Percentiles rank a stretch among this genome's conserved stretches.
Conservation (phyloP, 2,888 invertebrate genomes). For the Bugula neritina region DNA sequence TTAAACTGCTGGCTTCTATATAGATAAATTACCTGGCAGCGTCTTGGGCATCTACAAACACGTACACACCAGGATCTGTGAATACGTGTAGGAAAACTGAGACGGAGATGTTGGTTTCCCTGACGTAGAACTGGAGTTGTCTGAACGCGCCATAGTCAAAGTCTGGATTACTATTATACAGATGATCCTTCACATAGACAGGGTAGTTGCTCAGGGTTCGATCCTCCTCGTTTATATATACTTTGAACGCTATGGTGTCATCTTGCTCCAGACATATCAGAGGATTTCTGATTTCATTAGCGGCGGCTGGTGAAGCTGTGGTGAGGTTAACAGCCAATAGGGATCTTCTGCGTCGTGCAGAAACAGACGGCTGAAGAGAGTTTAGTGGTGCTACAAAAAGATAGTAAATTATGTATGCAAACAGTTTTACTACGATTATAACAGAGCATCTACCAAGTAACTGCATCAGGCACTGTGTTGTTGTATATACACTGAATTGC, state of each 20-base stretch:
- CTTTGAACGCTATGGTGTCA: constrained; percentile 46
- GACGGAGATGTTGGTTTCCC: constrained; percentile 44
- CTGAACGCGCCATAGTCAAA: constrained; percentile 50
- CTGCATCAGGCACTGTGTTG: no score
- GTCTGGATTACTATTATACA: constrained; percentile 45
- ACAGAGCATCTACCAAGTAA: no score
- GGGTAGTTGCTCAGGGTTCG: constrained; percentile 45
- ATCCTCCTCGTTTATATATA: constrained; percentile 40
- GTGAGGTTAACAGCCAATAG: constrained; percentile 37
- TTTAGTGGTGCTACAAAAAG: constrained; percentile 27
- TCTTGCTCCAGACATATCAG: constrained; percentile 43
- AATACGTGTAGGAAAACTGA: constrained; percentile 46
- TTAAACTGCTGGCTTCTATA: no score
- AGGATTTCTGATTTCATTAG: constrained; percentile 43
- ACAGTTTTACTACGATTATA: no score
- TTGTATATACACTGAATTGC: no score
- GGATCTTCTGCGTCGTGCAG: constrained; percentile 35
- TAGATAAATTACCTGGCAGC: constrained; percentile 37
- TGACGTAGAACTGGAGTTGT: constrained; percentile 40
- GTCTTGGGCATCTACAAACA: constrained; percentile 45
- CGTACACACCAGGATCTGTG: constrained; percentile 46
- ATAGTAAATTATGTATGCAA: not conserved
- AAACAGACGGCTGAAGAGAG: not conserved
- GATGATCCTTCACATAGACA: constrained; percentile 44
- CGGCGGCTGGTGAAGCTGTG: not conserved